Percentiles rank a stretch among this genome's conserved stretches.
Conservation (phyloP, 1,140 invertebrate genomes). For the Gryon sp. region DNA sequence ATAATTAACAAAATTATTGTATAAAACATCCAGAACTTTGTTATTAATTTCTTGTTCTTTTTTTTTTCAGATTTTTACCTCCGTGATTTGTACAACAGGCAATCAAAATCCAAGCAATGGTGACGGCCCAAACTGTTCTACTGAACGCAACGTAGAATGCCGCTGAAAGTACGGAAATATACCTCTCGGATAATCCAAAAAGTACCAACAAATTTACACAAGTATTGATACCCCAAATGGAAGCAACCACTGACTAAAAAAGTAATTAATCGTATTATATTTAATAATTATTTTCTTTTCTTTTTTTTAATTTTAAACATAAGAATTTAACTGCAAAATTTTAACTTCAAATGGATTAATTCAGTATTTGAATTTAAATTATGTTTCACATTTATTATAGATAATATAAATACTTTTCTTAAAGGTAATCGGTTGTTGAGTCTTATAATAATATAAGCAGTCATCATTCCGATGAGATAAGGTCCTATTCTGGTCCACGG, state of each 20-base stretch:
- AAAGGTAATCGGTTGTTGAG: constrained; percentile 72
- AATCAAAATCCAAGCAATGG: constrained; percentile 78
- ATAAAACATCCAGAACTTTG: background rate
- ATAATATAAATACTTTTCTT: constrained; percentile 67
- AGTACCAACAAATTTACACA: constrained; percentile 75
- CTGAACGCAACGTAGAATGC: constrained; percentile 75
- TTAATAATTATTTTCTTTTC: too few relatives aligned
- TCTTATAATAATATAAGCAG: constrained; percentile 74
- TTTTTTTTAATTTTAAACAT: too few relatives aligned
- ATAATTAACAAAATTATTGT: constrained; percentile 8
- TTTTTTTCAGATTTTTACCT: constrained; percentile 62
- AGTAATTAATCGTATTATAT: too few relatives aligned
- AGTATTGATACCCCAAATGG: constrained; percentile 73
- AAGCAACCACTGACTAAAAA: constrained; percentile 69
- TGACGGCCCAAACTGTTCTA: constrained; percentile 78
- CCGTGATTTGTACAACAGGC: constrained; percentile 78
- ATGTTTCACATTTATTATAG: too few relatives aligned
- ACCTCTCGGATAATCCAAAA: constrained; percentile 72
- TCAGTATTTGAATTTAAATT: too few relatives aligned
- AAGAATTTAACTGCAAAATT: too few relatives aligned
- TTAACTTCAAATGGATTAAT: too few relatives aligned
- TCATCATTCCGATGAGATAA: constrained; percentile 78
- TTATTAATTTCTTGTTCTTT: background rate
- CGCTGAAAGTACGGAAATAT: constrained; percentile 70
- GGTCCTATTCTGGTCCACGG: constrained; percentile 80